Percentiles rank a stretch among this genome's conserved stretches.
Evolutionary conservation across 1,140 invertebrate species (phyloP).

Genomic region (Heliothis virescens): DNA sequence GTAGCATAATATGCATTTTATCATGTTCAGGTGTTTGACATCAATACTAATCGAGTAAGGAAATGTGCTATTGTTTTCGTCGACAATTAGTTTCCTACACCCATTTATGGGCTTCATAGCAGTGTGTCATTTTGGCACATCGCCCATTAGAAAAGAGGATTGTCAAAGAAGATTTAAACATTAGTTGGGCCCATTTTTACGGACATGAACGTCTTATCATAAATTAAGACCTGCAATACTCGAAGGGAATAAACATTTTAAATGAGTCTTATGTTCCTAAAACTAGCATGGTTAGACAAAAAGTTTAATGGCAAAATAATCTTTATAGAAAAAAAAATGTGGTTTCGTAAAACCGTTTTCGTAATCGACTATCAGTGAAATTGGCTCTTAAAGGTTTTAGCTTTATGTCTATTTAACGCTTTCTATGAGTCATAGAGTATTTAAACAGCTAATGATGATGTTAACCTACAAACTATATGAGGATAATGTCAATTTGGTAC

Average conservation of each 20-base stretch:
- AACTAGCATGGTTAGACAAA: too few species aligned
- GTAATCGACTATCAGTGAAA: too few species aligned
- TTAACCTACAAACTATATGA: constrained; percentile 13
- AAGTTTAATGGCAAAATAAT: too few species aligned
- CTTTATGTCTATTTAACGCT: not conserved
- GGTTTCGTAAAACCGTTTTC: too few species aligned
- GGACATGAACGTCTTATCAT: too few species aligned
- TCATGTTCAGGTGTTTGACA: not conserved
- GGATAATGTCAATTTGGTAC: constrained; percentile 1
- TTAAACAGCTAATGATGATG: constrained; percentile 13
- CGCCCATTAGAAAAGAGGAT: not conserved
- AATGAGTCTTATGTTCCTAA: too few species aligned
- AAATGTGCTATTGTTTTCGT: constrained; percentile 13
- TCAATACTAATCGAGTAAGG: not conserved
- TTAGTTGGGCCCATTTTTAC: too few species aligned
- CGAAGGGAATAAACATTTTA: too few species aligned
- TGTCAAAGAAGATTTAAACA: not conserved
- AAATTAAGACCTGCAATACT: too few species aligned
- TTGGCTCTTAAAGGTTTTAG: not conserved
- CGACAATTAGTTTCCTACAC: not conserved
- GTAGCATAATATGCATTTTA: not conserved
- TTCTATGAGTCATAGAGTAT: constrained; percentile 9
- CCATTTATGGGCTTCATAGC: not conserved
- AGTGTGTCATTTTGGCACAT: not conserved
- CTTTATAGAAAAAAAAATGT: too few species aligned